These are phyloP conservation scores for Perodicticus potto DNA, from an alignment of 2,797 vertebrate species.

Conservation along the genomic window DNA sequence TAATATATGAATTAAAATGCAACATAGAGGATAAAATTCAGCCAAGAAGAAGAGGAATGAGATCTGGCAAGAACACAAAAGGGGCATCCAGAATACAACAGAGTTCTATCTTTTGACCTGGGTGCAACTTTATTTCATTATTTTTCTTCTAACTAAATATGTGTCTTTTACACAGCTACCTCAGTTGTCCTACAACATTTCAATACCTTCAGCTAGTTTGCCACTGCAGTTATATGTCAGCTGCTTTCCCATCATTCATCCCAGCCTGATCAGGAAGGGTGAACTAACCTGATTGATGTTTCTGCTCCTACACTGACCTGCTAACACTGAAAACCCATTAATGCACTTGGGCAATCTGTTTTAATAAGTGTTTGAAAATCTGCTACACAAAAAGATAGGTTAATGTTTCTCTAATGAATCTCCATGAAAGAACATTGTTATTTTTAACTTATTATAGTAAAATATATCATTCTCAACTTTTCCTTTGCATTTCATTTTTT, in stretches of 20 bases:
- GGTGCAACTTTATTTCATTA: not conserved
- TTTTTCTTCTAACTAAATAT: conserved; percentile 43
- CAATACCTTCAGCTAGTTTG: not conserved
- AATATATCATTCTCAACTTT: conserved; percentile 22
- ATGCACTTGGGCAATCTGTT: not conserved
- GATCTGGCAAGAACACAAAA: not conserved
- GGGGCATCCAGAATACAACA: not conserved
- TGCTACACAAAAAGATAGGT: not conserved
- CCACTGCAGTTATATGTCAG: not conserved
- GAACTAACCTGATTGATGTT: not conserved
- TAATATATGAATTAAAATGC: not conserved
- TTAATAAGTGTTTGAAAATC: conserved; percentile 36
- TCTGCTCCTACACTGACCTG: not conserved
- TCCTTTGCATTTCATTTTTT: conserved; percentile 18
- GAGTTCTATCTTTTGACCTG: not conserved
- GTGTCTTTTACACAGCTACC: not conserved
- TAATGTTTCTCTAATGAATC: conserved; percentile 27
- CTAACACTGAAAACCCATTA: not conserved
- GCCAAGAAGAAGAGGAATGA: not conserved
- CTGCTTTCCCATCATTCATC: not conserved
- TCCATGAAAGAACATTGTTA: not conserved
- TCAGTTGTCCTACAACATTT: not conserved
- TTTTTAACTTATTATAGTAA: conserved; percentile 40
- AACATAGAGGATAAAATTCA: not conserved
- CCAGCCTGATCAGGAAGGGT: not conserved